A percentile compares a stretch with the other conserved stretches of the same genome.
phyloP scores from a whole-genome alignment of 2,888 invertebrate species.

The Dynastes hyllus region DNA sequence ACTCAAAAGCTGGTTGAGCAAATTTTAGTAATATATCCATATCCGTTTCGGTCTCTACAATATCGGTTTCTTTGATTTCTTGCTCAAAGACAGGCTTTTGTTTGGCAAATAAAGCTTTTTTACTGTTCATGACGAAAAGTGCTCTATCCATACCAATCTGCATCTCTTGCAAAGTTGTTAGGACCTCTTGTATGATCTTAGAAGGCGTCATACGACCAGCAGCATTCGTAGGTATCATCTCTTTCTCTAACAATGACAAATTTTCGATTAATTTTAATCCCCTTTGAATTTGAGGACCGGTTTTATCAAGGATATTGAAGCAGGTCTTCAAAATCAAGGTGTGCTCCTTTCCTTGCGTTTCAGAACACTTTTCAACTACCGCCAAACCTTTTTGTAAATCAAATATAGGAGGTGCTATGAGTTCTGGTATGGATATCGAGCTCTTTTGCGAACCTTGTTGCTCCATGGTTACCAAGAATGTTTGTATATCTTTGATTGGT shows the following conservation, averaged over 20 bases:
- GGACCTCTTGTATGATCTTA: constrained; percentile 71
- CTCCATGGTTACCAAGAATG: constrained; percentile 73
- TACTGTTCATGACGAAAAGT: constrained; percentile 62
- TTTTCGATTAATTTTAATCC: constrained; percentile 74
- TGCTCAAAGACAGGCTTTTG: constrained; percentile 50
- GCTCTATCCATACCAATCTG: constrained; percentile 72
- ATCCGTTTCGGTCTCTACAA: constrained; percentile 61
- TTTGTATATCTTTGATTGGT: constrained; percentile 79
- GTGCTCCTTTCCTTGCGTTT: constrained; percentile 78
- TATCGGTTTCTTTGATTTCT: constrained; percentile 58
- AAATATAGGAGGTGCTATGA: constrained; percentile 76
- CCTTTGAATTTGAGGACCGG: constrained; percentile 74
- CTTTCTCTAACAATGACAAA: constrained; percentile 71
- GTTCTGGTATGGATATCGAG: constrained; percentile 75
- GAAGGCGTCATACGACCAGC: constrained; percentile 68
- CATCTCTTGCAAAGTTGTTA: constrained; percentile 76
- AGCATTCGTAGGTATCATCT: constrained; percentile 66
- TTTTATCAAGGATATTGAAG: constrained; percentile 77
- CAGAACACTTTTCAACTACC: constrained; percentile 80
- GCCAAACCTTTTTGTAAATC: constrained; percentile 78
- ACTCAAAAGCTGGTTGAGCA: constrained; percentile 69
- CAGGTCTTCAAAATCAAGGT: constrained; percentile 82
- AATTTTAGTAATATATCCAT: constrained; percentile 65
- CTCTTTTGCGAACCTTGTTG: constrained; percentile 70
- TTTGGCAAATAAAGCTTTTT: constrained; percentile 55